phyloP scores from a whole-genome alignment of 2,113 vertebrate species.

The Scartelaos histophorus region DNA sequence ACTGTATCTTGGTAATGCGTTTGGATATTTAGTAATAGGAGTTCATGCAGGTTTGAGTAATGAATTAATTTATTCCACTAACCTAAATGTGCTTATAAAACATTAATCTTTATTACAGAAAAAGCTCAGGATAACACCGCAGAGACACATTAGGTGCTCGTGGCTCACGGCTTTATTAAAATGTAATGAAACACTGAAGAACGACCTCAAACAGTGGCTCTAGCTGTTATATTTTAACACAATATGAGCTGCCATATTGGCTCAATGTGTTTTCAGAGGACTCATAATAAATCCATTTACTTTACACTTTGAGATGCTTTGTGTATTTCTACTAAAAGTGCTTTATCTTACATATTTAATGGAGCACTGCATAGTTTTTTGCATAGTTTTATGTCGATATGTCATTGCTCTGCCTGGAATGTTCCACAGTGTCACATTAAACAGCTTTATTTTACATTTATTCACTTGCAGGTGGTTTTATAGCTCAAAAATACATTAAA shows the following conservation, averaged over 20 bases:
- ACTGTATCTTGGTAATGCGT: slow-evolving; percentile 44
- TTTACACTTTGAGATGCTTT: background rate
- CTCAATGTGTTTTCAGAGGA: background rate
- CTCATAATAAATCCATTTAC: background rate
- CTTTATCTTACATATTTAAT: background rate
- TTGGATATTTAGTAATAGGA: slow-evolving; percentile 48
- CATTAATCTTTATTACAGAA: slow-evolving; percentile 61
- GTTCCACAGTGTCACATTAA: too few relatives aligned
- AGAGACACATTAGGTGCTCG: slow-evolving; percentile 33
- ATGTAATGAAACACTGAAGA: slow-evolving; percentile 32
- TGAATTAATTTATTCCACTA: slow-evolving; percentile 48
- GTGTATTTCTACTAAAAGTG: background rate
- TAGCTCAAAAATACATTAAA: too few relatives aligned
- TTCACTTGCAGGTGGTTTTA: too few relatives aligned
- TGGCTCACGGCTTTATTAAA: slow-evolving; percentile 51
- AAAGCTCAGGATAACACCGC: slow-evolving; percentile 26
- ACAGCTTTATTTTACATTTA: background rate
- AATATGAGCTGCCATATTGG: background rate
- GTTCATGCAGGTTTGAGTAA: slow-evolving; percentile 47
- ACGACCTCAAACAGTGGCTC: slow-evolving; percentile 18
- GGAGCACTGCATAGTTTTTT: too few relatives aligned
- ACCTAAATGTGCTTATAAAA: slow-evolving; percentile 47
- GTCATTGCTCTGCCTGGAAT: too few relatives aligned
- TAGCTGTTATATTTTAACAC: slow-evolving; percentile 13
- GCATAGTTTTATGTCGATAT: too few relatives aligned